Percentiles rank a stretch among this genome's conserved stretches.
These are phyloP conservation scores for Pristiophorus japonicus DNA, from an alignment of 2,113 vertebrate species.

Conservation along the genomic window DNA sequence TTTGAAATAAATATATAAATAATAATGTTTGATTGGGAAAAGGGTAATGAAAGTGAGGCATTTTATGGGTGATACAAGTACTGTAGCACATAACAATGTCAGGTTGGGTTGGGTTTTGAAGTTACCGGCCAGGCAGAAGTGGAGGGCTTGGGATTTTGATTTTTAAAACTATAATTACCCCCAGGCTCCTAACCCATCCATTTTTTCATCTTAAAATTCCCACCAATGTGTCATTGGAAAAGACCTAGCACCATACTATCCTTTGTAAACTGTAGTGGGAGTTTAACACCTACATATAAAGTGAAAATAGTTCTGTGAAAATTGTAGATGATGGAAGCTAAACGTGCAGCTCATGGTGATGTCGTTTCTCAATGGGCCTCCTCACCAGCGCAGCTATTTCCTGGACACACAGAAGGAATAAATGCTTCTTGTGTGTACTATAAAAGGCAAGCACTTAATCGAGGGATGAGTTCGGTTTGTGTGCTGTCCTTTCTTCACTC, in stretches of 20 bases:
- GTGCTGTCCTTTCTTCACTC: background rate
- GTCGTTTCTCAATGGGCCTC: background rate
- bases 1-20: background rate
- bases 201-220: background rate
- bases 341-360: background rate
- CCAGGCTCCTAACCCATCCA: too few relatives aligned
- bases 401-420: background rate
- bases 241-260: background rate
- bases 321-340: background rate
- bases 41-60: background rate
- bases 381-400: background rate
- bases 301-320: background rate
- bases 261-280: background rate
- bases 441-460: background rate
- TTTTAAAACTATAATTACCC: too few relatives aligned
- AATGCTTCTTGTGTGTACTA: background rate
- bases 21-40: background rate
- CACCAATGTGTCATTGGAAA: background rate
- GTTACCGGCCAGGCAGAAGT: too few relatives aligned
- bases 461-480: background rate
- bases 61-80: background rate
- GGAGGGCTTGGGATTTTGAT: too few relatives aligned
- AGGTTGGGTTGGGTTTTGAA: background rate
- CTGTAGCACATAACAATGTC: background rate
- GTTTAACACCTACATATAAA: background rate